Base-by-base conservation (phyloP, 2,797 vertebrate genomes). In the Smutsia gigantea region DNA sequence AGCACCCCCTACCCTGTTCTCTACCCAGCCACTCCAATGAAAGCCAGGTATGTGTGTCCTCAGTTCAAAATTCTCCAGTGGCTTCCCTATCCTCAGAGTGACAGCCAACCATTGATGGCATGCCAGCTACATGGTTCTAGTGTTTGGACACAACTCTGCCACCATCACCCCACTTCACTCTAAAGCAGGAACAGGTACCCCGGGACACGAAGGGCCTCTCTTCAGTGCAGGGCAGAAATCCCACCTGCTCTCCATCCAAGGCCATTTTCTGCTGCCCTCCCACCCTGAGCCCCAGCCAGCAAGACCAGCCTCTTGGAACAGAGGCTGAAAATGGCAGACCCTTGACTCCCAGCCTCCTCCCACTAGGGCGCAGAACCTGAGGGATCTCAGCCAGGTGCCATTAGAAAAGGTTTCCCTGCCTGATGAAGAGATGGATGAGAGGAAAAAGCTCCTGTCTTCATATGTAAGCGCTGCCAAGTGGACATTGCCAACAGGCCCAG, bases 381-480 rank as follows among this genome's bases (percentile, higher is more conserved):
- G 11, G 55, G 81, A 34, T 18, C 9, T 7, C 21, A 5, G 46
- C 74, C 53, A 7, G 63, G 46, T 0, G 4, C 63, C 31, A 37
- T 9, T 5, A 14, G 63, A 15, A n/a, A 49, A 49, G 51, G 39
- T 7, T 55, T 69, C 53, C 51, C 12, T 12, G 42, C 39, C 39
- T 59, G 25, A 18, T 0, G 27, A 19, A 68, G 61, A 15, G 37
- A 27, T 5, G 12, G 31, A 4, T 14, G 27, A 17, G 46, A 31
- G 5, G 42, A 29, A 37, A 59, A 1, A 27, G 37, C 31, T 39
- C 61, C 27, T 11, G 74, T 31, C 92, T 23, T 6, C 51, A 1
- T 2, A 21, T n/a, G 17, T 1, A 19, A 17, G 29, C 0, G 0
- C 46, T 27, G 23, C 59, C 79, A 2, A 51, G 11, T 2, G 17